Evolutionary conservation across 53 echinoderm and acorn worm genomes (phyloP).

Genomic region (Echinarachnius parma): DNA sequence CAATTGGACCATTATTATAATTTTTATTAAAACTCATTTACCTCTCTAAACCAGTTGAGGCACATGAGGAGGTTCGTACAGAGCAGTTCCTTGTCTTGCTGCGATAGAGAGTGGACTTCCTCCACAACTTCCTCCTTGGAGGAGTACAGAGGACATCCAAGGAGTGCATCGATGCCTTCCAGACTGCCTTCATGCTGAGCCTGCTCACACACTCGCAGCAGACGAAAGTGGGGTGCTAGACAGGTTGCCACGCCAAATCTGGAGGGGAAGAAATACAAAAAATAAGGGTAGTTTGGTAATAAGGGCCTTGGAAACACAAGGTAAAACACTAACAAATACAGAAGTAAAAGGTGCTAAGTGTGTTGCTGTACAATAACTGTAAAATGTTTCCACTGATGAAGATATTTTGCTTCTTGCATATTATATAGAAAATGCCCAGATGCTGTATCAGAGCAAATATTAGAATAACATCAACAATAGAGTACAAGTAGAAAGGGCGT

Average conservation of each 20-base stretch:
- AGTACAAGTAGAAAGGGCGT: slow-evolving; percentile 83
- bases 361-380: no score
- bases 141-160: slow-evolving; percentile 86
- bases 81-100: slow-evolving; percentile 66
- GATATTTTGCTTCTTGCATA: no score
- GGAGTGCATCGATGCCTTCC: slow-evolving; percentile 88
- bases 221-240: slow-evolving; percentile 87
- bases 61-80: slow-evolving; percentile 68
- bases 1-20: no score
- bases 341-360: no score
- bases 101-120: slow-evolving; percentile 62
- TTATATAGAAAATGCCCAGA: no score
- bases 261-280: neutral
- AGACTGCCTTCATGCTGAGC: slow-evolving; percentile 71
- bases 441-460: no score
- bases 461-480: no score
- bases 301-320: no score
- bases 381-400: no score
- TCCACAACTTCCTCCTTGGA: slow-evolving; percentile 55
- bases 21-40: no score
- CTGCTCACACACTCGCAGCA: slow-evolving; percentile 78
- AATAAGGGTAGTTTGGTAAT: no score
- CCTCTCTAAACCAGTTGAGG: slow-evolving; percentile 96
- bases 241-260: slow-evolving; percentile 73
- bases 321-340: no score